phyloP scores from a whole-genome alignment of 2,888 invertebrate species.

The Oxystoma pomonae region DNA sequence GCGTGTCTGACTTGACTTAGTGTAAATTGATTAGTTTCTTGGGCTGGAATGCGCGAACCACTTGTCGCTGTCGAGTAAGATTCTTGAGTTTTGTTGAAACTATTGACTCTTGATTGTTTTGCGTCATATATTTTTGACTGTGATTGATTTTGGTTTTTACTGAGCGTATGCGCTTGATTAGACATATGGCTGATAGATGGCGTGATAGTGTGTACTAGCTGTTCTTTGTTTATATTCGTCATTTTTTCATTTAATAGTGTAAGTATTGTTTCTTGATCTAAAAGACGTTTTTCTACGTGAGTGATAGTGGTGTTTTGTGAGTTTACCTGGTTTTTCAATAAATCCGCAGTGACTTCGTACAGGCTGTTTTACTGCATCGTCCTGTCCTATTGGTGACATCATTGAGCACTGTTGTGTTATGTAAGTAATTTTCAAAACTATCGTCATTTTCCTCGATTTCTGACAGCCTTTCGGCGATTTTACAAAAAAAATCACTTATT shows the following conservation, averaged over 20 bases:
- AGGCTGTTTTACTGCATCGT: no score
- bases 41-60: not conserved
- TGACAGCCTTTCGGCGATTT: not conserved
- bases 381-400: not conserved
- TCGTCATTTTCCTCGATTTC: not conserved
- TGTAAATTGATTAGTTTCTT: not conserved
- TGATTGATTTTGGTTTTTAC: not conserved
- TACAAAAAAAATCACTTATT: not conserved
- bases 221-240: not conserved
- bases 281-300: not conserved
- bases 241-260: not conserved
- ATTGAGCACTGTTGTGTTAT: not conserved
- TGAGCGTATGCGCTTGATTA: not conserved
- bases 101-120: not conserved
- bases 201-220: not conserved
- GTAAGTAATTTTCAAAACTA: not conserved
- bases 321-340: not conserved
- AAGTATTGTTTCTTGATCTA: not conserved
- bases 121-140: not conserved
- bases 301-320: not conserved
- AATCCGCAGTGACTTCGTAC: not conserved
- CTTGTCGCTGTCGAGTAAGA: not conserved
- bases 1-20: not conserved
- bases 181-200: not conserved
- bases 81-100: not conserved